Conservation (phyloP, 2,888 invertebrate genomes). For the Sphaeridia pumilis region DNA sequence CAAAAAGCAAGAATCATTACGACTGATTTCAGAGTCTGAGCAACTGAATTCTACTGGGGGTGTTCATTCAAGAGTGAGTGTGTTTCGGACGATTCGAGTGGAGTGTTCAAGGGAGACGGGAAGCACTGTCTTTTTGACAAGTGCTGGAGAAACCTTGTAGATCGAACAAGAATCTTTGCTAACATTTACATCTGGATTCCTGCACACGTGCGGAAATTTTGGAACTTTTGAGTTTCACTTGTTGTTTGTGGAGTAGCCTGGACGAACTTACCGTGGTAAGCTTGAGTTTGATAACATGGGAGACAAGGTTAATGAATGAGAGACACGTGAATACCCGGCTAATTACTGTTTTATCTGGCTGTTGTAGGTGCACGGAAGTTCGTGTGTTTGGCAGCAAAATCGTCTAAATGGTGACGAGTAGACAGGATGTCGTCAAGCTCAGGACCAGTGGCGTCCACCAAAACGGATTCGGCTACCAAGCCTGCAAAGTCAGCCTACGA, state of each 20-base stretch:
- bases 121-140: too few species aligned
- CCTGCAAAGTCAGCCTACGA: conserved; percentile 32
- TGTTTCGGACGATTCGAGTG: too few species aligned
- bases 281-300: not conserved
- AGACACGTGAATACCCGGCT: not conserved
- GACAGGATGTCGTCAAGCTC: conserved; percentile 35
- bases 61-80: too few species aligned
- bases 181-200: too few species aligned
- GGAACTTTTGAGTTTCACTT: not conserved
- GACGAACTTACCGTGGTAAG: conserved; percentile 34
- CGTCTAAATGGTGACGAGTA: conserved; percentile 36
- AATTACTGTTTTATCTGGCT: not conserved
- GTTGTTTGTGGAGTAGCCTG: conserved; percentile 27
- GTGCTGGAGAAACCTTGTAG: too few species aligned
- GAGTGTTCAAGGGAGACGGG: too few species aligned
- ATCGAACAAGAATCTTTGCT: too few species aligned
- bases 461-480: conserved; percentile 35
- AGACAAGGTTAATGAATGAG: not conserved
- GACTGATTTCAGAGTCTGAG: too few species aligned
- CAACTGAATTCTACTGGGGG: too few species aligned
- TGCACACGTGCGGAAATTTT: too few species aligned
- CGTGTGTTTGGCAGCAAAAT: conserved; percentile 23
- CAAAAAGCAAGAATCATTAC: too few species aligned
- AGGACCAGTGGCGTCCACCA: conserved; percentile 33
- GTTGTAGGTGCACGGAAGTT: conserved; percentile 31